phyloP scores from a whole-genome alignment of 2,888 invertebrate species.

The Eupithecia pulchellata region DNA sequence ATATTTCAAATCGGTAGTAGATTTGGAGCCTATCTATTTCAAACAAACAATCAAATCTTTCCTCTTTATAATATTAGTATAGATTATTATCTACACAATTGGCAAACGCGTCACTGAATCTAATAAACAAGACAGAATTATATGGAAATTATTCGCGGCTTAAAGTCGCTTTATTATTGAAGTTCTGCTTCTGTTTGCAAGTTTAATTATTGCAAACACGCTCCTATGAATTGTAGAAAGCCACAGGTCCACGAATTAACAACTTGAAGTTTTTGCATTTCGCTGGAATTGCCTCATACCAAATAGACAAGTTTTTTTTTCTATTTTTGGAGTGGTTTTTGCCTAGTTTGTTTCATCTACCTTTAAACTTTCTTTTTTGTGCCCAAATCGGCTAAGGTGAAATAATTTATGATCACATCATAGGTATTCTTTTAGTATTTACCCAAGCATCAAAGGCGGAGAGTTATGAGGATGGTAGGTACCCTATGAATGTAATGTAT shows the following conservation, averaged over 20 bases:
- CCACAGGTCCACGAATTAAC: conserved; percentile 22
- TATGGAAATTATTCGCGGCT: background rate
- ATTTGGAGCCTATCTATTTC: too few species aligned
- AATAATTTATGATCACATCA: background rate
- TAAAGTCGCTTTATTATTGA: conserved; percentile 27
- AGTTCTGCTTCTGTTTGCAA: conserved; percentile 27
- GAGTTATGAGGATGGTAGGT: too few species aligned
- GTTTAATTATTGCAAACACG: conserved; percentile 37
- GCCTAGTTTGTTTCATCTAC: background rate
- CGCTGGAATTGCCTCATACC: conserved; percentile 1
- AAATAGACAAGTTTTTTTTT: background rate
- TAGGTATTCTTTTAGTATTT: too few species aligned
- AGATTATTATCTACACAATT: too few species aligned
- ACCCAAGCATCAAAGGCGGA: too few species aligned
- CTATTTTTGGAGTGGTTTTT: background rate
- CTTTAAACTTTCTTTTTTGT: background rate
- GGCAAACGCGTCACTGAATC: too few species aligned
- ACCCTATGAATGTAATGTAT: too few species aligned
- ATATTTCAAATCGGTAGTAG: too few species aligned
- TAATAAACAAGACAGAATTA: too few species aligned
- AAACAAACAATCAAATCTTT: too few species aligned
- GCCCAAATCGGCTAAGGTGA: background rate
- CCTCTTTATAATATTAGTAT: too few species aligned
- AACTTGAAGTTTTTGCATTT: conserved; percentile 17
- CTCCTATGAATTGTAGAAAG: conserved; percentile 22